A percentile compares a stretch with the other conserved stretches of the same genome.
Conservation (phyloP, 2,797 vertebrate genomes). For the Acanthornis magna region DNA sequence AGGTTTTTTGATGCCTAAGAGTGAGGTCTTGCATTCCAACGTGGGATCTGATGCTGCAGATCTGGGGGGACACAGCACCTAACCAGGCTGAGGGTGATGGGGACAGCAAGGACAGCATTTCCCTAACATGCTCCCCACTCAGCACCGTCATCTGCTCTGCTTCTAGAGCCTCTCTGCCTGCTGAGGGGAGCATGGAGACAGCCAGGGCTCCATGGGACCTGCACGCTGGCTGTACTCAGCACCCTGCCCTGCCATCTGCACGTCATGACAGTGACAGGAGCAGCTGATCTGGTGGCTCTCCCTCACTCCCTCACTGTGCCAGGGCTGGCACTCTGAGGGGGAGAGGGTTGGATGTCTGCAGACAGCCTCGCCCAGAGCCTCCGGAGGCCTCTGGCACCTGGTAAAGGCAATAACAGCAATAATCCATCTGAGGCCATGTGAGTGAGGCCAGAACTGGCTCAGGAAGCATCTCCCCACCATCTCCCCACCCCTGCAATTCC, state of each 20-base stretch:
- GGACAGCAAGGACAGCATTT: not conserved
- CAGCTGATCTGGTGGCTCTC: not conserved
- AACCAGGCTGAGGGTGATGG: fast-evolving
- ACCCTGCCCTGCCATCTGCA: not conserved
- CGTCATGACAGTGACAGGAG: fast-evolving
- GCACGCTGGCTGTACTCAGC: not conserved
- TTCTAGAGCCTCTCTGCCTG: not conserved
- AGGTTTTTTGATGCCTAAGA: not conserved
- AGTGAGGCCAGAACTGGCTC: not conserved
- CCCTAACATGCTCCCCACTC: not conserved
- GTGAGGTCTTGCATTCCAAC: not conserved
- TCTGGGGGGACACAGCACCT: fast-evolving
- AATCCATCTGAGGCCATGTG: not conserved
- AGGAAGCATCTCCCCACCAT: not conserved
- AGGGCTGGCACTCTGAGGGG: not conserved
- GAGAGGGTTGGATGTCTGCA: not conserved
- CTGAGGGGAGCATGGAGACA: not conserved
- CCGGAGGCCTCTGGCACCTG: not conserved
- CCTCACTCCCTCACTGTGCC: fast-evolving
- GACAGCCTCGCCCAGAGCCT: not conserved
- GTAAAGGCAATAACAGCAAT: not conserved
- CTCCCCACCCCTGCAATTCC: not conserved
- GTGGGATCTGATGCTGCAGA: not conserved
- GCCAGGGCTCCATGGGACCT: not conserved
- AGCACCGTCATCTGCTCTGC: not conserved